These are phyloP conservation scores for Agrotis exclamationis DNA, from an alignment of 2,888 invertebrate species.

Conservation along the genomic window DNA sequence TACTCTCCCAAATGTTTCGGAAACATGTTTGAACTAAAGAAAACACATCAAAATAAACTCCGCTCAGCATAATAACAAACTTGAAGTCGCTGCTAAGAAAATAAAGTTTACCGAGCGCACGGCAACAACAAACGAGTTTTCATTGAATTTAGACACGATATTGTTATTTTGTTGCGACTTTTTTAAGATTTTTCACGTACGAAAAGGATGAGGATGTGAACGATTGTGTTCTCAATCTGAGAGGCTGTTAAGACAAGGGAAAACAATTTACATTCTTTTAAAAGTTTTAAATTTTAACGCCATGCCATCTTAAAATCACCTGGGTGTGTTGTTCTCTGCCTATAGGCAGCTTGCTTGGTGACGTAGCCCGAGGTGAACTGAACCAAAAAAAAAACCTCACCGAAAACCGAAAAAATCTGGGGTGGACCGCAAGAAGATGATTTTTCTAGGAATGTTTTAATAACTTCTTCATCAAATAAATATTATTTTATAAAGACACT, in stretches of 20 bases:
- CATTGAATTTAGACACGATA: slow-evolving; percentile 60
- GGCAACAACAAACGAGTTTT: slow-evolving; percentile 48
- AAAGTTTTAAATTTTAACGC: not conserved
- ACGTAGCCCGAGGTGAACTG: no score
- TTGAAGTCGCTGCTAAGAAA: slow-evolving; percentile 57
- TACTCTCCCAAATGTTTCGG: slow-evolving; percentile 27
- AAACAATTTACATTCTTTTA: not conserved
- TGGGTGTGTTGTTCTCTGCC: no score
- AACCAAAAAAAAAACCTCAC: no score
- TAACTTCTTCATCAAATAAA: no score
- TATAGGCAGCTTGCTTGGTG: no score
- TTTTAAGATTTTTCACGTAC: slow-evolving; percentile 32
- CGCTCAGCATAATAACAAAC: slow-evolving; percentile 59
- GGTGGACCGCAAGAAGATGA: no score
- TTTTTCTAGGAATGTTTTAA: no score
- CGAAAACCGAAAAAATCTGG: no score
- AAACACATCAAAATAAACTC: slow-evolving; percentile 65
- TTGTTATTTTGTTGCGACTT: slow-evolving; percentile 42
- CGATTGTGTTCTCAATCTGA: not conserved
- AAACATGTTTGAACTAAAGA: slow-evolving; percentile 48
- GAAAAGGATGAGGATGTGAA: slow-evolving; percentile 7
- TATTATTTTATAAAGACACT: no score
- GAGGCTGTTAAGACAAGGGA: not conserved
- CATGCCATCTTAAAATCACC: no score
- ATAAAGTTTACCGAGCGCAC: slow-evolving; percentile 57